Base-by-base conservation (phyloP, 2,888 invertebrate genomes). In the Scaptomyza caliginosa region DNA sequence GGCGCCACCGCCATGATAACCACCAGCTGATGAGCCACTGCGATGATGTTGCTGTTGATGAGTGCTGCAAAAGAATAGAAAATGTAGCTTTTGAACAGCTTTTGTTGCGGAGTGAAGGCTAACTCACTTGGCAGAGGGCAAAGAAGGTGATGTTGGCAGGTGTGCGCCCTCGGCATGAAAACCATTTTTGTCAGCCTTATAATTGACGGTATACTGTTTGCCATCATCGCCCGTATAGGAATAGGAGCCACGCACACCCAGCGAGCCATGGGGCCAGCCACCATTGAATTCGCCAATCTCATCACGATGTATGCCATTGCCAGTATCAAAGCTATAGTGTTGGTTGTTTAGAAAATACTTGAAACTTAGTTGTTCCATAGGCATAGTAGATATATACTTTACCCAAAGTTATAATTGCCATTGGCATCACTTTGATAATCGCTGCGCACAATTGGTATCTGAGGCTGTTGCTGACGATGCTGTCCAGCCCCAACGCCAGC, bases 121-220 rank as follows among this genome's bases (percentile, higher is more conserved):
- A 17, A 74, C 70, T 78, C 63, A 71, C 85, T 84, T 76, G 56
- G 70, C 94, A n/a, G 43, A n/a, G 28, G 96, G 95, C 75, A 95
- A 92, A 21, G 95, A 95, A 34, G 95, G 96, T 6, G 95, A 93
- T 28, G 95, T 95, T 36, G 96, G 96, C 76, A 96, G 91, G 90
- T 96, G 96, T 38, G 95, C 95, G 50, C 96, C 96, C 79, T 93
- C 93, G 10, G 96, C 95, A 86, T 94, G 93, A 91, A 95, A 96
- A 58, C 96, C 96, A 86, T 94, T 95, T 76, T 94, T 94, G 89
- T 96, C 96, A 52, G 95, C 96, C 57, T 94, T 93, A 87, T 95
- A 96, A 77, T 93, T 92, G 4, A 94, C 93, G 13, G 93, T 93
- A 68, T 94, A 94, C 13, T 93, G 92, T 76, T 93, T 92, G 38